A percentile compares a stretch with the other conserved stretches of the same genome.
phyloP scores from a whole-genome alignment of 2,797 vertebrate genomes.

The Paedocypris micromegethes region DNA sequence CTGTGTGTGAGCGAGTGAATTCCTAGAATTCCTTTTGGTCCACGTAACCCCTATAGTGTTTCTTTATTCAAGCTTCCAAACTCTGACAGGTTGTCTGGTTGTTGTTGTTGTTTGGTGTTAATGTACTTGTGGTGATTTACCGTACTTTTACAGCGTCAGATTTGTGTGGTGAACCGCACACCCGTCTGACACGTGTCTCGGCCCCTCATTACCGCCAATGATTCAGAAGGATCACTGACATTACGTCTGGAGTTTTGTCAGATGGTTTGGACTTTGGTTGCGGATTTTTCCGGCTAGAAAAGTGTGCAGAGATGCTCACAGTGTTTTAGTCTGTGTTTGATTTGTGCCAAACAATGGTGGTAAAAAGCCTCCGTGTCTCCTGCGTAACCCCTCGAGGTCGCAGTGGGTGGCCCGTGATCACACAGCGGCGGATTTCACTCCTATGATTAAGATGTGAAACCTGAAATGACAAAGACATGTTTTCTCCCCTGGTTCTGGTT shows the following conservation, averaged over 20 bases:
- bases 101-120: background rate
- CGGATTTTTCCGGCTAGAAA: conserved; percentile 2
- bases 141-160: conserved; percentile 19
- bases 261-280: conserved; percentile 7
- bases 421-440: too few species aligned
- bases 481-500: background rate
- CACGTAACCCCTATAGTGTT: conserved; percentile 38
- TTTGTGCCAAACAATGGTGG: too few species aligned
- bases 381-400: too few species aligned
- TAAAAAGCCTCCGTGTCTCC: too few species aligned
- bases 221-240: conserved; percentile 16
- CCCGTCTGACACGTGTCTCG: conserved; percentile 20
- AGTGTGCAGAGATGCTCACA: background rate
- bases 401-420: too few species aligned
- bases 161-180: background rate
- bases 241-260: conserved; percentile 4
- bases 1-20: conserved; percentile 28
- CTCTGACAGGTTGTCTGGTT: background rate
- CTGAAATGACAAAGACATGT: background rate
- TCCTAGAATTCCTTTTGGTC: conserved; percentile 36
- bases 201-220: conserved; percentile 15
- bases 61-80: conserved; percentile 16
- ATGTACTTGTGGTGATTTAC: conserved; percentile 4
- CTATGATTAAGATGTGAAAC: background rate
- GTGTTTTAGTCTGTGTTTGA: too few species aligned